Evolutionary conservation across 2,888 invertebrate species (phyloP).

Genomic region (Cheilosia impressa): DNA sequence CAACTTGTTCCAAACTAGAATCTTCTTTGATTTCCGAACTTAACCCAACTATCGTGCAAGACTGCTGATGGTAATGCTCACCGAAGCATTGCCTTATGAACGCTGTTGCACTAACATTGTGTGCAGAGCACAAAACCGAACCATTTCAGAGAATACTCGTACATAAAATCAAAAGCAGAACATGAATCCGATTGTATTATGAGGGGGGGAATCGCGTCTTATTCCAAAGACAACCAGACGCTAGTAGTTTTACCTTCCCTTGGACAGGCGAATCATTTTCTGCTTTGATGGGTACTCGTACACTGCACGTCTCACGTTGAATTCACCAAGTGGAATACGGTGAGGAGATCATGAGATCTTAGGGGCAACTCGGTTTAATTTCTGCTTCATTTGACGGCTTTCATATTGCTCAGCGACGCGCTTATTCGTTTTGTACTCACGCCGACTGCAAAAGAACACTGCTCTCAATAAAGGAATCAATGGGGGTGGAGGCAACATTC

Average conservation of each 20-base stretch:
- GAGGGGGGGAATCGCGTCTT: conserved; percentile 28
- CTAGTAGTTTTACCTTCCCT: conserved; percentile 58
- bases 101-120: neutral
- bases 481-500: conserved; percentile 24
- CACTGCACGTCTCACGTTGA: conserved; percentile 11
- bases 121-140: conserved; percentile 22
- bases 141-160: conserved; percentile 18
- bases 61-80: conserved; percentile 22
- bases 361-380: conserved; percentile 61
- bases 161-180: conserved; percentile 65
- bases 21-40: conserved; percentile 11
- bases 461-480: conserved; percentile 9
- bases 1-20: conserved; percentile 36
- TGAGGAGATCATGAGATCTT: conserved; percentile 40
- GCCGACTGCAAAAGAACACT: conserved; percentile 44
- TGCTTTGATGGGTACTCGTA: conserved; percentile 64
- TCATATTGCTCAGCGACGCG: conserved; percentile 26
- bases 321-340: conserved; percentile 15
- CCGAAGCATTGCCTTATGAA: conserved; percentile 49
- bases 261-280: conserved; percentile 71
- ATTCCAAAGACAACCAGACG: conserved; percentile 29
- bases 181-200: conserved; percentile 46
- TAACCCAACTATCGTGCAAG: conserved; percentile 11
- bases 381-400: conserved; percentile 68
- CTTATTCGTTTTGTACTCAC: conserved; percentile 11